Conservation (phyloP, 2,888 invertebrate genomes). For the Drosophila vallismaia region DNA sequence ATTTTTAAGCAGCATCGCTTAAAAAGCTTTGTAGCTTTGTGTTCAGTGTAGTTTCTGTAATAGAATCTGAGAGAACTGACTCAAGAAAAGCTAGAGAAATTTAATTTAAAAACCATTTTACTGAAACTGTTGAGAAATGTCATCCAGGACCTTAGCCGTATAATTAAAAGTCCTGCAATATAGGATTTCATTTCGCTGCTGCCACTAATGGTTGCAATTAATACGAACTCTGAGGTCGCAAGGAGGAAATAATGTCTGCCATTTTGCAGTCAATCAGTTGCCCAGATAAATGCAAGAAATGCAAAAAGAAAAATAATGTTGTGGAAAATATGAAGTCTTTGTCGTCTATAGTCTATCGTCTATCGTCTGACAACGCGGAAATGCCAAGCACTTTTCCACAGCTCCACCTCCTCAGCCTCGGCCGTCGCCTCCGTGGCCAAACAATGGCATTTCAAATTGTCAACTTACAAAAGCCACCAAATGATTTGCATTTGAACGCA, state of each 20-base stretch:
- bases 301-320: conserved; percentile 33
- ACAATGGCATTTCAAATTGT: conserved; percentile 76
- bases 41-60: background rate
- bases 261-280: conserved; percentile 37
- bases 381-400: conserved; percentile 60
- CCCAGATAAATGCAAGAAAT: conserved; percentile 42
- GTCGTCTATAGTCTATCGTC: conserved; percentile 72
- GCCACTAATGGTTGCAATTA: conserved; percentile 1
- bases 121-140: conserved; percentile 11
- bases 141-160: conserved; percentile 23
- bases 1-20: no score
- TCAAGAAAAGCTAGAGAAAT: conserved; percentile 23
- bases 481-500: conserved; percentile 78
- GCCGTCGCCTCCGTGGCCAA: conserved; percentile 27
- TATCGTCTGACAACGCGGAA: conserved; percentile 79
- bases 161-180: conserved; percentile 52
- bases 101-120: conserved; percentile 13
- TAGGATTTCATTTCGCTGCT: conserved; percentile 59
- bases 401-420: conserved; percentile 8
- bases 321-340: conserved; percentile 49
- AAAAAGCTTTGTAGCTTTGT: background rate
- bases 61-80: conserved; percentile 1
- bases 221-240: background rate
- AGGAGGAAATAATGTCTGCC: conserved; percentile 11
- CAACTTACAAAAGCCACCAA: conserved; percentile 80